Evolutionary conservation across 2,888 invertebrate genomes (phyloP), one percentile per base, ranked within the genome.

Genomic region (Helobdella robusta): DNA sequence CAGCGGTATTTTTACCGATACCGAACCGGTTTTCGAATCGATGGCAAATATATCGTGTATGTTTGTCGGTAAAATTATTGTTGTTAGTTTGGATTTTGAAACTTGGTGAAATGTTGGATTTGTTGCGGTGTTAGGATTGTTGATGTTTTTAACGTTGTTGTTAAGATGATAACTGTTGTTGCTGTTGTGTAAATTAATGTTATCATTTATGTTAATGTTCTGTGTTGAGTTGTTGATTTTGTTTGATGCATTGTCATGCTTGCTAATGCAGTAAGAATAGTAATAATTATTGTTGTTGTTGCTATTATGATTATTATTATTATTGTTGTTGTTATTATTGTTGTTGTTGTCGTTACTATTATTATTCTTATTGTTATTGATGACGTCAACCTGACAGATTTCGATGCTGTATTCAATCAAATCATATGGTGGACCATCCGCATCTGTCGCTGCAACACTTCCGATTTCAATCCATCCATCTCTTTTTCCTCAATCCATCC

Each of bases 181-280:
- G n/a, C n/a, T n/a, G n/a, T n/a, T n/a, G n/a, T n/a, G n/a, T n/a
- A n/a, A n/a, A n/a, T n/a, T n/a, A n/a, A n/a, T n/a, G n/a, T n/a
- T n/a, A n/a, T n/a, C n/a, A n/a, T n/a, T n/a, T n/a, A n/a, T n/a
- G n/a, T n/a, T n/a, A n/a, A n/a, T n/a, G n/a, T n/a, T n/a, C n/a
- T n/a, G n/a, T n/a, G n/a, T n/a, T 5, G 25, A 30, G 6, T 28
- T 28, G 56, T 56, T 56, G 11, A 30, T n/a, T 30, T 32, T 28
- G 18, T 11, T 2, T 5, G 56, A n/a, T n/a, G n/a, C 56, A 4
- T n/a, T 18, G 82, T 0, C 86, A 32, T 68, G 67, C 56, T 68
- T 66, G 18, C 48, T 56, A n/a, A n/a, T n/a, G n/a, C n/a, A n/a
- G n/a, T n/a, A n/a, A n/a, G n/a, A n/a, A n/a, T n/a, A n/a, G n/a